Evolutionary conservation across 2,888 invertebrate species (phyloP).

Genomic region (Incurvaria masculella): DNA sequence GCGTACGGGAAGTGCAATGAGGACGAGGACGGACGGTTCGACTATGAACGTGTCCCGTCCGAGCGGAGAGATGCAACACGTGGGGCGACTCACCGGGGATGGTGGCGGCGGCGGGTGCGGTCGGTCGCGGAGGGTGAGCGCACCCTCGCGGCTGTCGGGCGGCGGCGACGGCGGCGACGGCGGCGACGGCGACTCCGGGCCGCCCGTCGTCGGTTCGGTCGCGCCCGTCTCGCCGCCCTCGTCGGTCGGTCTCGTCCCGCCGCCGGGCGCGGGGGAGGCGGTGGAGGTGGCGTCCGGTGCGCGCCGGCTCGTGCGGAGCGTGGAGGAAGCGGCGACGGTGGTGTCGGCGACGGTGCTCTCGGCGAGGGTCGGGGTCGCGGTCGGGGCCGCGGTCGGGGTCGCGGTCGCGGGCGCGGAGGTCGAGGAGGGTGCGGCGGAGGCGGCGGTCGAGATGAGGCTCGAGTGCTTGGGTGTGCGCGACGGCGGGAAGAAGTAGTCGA

Average conservation of each 20-base stretch:
- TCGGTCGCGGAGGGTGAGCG: conserved; percentile 47
- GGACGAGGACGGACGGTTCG: no score
- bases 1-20: no score
- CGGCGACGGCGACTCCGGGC: conserved; percentile 29
- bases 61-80: no score
- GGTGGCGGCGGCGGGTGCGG: conserved; percentile 47
- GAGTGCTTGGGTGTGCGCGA: conserved; percentile 52
- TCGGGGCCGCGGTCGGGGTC: conserved; percentile 31
- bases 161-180: conserved; percentile 36
- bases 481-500: conserved; percentile 53
- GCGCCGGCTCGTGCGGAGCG: neutral
- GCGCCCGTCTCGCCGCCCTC: conserved; percentile 25
- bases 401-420: conserved; percentile 36
- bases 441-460: conserved; percentile 41
- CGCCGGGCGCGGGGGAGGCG: conserved; percentile 31
- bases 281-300: conserved; percentile 23
- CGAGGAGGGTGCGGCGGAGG: conserved; percentile 37
- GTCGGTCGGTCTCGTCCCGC: conserved; percentile 31
- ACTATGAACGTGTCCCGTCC: no score
- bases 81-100: no score
- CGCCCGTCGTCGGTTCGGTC: conserved; percentile 34
- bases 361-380: conserved; percentile 28
- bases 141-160: conserved; percentile 49
- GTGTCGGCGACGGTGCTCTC: neutral
- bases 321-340: conserved; percentile 11